Conservation (phyloP, 2,888 invertebrate species). For the Artemia sinica region DNA sequence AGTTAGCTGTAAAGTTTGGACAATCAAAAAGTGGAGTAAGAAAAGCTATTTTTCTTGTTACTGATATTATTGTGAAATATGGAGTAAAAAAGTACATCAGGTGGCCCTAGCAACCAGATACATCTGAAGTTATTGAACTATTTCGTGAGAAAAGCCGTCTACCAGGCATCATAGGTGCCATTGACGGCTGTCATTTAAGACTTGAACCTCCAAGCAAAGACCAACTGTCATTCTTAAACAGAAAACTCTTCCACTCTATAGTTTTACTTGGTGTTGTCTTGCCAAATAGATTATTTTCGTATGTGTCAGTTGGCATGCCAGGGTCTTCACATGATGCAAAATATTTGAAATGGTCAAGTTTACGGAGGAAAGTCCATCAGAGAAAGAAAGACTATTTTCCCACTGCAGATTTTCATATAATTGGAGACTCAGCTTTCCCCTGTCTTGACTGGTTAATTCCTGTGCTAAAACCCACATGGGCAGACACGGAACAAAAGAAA, state of each 20-base stretch:
- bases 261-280: not conserved
- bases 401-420: not conserved
- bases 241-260: not conserved
- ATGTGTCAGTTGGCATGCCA: slow-evolving; percentile 1
- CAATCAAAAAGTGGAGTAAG: not conserved
- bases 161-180: no score
- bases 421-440: slow-evolving; percentile 5
- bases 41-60: not conserved
- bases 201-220: no score
- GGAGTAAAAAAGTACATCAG: not conserved
- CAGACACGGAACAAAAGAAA: not conserved
- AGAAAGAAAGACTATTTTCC: not conserved
- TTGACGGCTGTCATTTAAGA: no score
- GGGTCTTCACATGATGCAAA: no score
- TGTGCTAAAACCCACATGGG: not conserved
- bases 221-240: not conserved
- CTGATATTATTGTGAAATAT: not conserved
- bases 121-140: no score
- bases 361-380: not conserved
- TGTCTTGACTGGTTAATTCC: not conserved
- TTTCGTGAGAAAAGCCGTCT: no score
- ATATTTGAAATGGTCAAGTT: not conserved
- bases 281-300: not conserved
- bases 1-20: not conserved
- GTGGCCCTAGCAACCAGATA: no score